Percentiles rank a stretch among this genome's conserved stretches.
These are phyloP conservation scores for Propithecus deckenii DNA, from an alignment of 2,797 vertebrate species.

Conservation along the genomic window DNA sequence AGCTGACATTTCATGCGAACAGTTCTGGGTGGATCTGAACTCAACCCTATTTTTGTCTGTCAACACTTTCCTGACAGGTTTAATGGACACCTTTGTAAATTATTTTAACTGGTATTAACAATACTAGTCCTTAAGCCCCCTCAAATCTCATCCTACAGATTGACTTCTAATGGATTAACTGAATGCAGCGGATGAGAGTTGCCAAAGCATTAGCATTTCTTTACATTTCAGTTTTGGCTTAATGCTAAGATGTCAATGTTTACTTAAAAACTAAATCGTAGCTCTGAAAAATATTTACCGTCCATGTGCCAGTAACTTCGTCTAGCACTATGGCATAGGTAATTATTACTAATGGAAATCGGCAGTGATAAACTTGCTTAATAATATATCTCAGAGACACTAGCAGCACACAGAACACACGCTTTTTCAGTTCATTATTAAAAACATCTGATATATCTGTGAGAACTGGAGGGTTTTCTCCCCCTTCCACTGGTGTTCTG, in stretches of 20 bases:
- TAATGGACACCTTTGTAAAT: conserved; percentile 65
- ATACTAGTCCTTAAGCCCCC: conserved; percentile 50
- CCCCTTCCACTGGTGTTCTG: neutral
- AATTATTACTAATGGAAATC: conserved; percentile 53
- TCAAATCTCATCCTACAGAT: neutral
- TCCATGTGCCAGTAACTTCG: conserved; percentile 48
- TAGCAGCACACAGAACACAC: neutral
- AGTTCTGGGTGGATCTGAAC: conserved; percentile 43
- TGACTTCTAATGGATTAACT: conserved; percentile 63
- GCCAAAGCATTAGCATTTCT: conserved; percentile 56
- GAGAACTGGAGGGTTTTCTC: neutral
- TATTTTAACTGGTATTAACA: conserved; percentile 69
- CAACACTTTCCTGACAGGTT: conserved; percentile 62
- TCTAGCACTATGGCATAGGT: conserved; percentile 33
- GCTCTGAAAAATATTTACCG: conserved; percentile 79
- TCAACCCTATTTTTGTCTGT: conserved; percentile 49
- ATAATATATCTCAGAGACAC: neutral
- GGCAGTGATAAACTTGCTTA: conserved; percentile 31
- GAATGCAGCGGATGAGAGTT: conserved; percentile 58
- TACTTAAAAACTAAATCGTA: conserved; percentile 72
- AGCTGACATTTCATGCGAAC: conserved; percentile 56
- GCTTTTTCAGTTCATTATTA: conserved; percentile 35
- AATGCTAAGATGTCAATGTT: conserved; percentile 59
- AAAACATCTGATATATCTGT: conserved; percentile 58
- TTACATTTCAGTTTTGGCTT: conserved; percentile 75